Evolutionary conservation across 2,888 invertebrate species (phyloP).

Genomic region (Ichneumon xanthorius): DNA sequence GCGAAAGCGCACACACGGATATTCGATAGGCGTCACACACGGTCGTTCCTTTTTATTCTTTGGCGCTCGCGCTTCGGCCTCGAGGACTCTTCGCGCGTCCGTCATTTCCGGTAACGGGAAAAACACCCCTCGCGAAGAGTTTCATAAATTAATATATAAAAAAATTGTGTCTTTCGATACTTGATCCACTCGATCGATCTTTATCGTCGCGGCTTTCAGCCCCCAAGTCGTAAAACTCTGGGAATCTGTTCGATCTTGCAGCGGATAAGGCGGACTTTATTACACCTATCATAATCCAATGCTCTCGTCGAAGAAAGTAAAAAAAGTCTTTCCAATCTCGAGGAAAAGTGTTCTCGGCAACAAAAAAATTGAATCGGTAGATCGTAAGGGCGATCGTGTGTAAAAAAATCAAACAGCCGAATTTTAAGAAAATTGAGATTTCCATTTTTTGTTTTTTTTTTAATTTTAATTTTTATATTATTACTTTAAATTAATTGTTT

Average conservation of each 20-base stretch:
- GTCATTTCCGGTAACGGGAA: conserved; percentile 29
- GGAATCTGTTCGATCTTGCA: background rate
- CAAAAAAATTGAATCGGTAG: background rate
- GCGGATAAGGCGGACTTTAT: background rate
- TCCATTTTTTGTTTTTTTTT: background rate
- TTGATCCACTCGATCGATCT: conserved; percentile 23
- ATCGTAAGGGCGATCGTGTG: too few species aligned
- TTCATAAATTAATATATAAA: conserved; percentile 61
- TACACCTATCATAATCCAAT: background rate
- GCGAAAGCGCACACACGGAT: conserved; percentile 9
- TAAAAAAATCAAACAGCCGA: too few species aligned
- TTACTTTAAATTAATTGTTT: too few species aligned
- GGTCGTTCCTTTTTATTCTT: conserved; percentile 44
- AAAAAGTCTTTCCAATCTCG: background rate
- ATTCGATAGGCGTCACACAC: conserved; percentile 58
- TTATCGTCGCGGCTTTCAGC: conserved; percentile 14
- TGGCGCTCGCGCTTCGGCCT: conserved; percentile 48
- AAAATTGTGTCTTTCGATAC: conserved; percentile 37
- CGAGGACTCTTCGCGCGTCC: conserved; percentile 55
- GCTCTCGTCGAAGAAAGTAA: background rate
- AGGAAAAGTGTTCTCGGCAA: too few species aligned
- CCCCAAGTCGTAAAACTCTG: background rate
- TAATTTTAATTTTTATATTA: too few species aligned
- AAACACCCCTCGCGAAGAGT: conserved; percentile 29
- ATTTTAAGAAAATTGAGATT: background rate